A percentile compares a stretch with the other conserved stretches of the same genome.
These are phyloP conservation scores for Lordiphosa andalusiaca DNA, from an alignment of 2,888 invertebrate species.

Conservation along the genomic window DNA sequence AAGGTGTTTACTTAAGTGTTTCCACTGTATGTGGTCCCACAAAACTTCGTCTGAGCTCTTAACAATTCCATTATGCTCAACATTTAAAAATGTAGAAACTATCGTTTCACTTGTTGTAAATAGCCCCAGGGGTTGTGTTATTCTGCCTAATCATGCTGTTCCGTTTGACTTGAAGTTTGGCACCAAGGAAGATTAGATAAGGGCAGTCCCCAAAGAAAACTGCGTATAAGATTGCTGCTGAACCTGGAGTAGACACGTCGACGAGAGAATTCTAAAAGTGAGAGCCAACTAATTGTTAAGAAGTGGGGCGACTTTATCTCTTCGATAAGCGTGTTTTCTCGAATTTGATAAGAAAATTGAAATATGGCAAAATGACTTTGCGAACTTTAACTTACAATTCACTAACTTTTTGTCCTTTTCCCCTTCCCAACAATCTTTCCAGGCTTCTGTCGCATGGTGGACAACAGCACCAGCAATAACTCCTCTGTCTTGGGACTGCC, in stretches of 20 bases:
- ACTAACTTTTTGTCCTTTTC: not conserved
- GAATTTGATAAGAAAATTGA: conserved; percentile 24
- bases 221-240: too few relatives aligned
- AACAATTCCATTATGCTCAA: too few relatives aligned
- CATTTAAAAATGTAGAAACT: too few relatives aligned
- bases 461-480: conserved; percentile 81
- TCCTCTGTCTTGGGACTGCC: conserved; percentile 77
- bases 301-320: not conserved
- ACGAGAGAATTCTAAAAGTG: not conserved
- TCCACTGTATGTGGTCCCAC: too few relatives aligned
- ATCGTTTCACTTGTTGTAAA: too few relatives aligned
- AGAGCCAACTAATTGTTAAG: not conserved
- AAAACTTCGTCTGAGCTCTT: too few relatives aligned
- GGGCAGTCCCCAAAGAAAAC: too few relatives aligned
- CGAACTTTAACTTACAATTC: conserved; percentile 15
- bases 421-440: conserved; percentile 52
- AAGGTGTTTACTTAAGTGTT: too few relatives aligned
- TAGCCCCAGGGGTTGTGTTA: too few relatives aligned
- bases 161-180: too few relatives aligned
- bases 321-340: not conserved
- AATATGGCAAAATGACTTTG: conserved; percentile 35
- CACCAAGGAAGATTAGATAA: too few relatives aligned
- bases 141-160: too few relatives aligned
- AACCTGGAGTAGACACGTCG: not conserved
- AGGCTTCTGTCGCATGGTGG: conserved; percentile 94